Conservation (phyloP, 2,797 vertebrate species). For the Karalla daura region DNA sequence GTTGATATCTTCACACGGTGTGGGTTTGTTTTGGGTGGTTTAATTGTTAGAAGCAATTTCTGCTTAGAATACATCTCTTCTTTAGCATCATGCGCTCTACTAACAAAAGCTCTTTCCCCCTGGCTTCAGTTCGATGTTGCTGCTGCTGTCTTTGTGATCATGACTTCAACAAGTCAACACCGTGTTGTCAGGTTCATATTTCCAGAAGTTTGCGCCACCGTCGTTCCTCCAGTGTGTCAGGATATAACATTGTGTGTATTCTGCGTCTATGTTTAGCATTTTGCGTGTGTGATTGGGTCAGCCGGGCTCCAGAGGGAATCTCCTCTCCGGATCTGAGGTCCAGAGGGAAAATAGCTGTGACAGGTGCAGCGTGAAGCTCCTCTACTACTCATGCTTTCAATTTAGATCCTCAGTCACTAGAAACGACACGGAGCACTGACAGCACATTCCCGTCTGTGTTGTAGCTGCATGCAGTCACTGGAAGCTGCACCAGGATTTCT, state of each 20-base stretch:
- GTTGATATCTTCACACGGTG: slow-evolving; percentile 1
- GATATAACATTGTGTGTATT: slow-evolving; percentile 52
- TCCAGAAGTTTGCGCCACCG: slow-evolving; percentile 21
- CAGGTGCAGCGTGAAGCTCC: slow-evolving; percentile 76
- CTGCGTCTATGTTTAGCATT: slow-evolving; percentile 69
- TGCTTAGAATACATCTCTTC: background rate
- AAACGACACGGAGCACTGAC: slow-evolving; percentile 42
- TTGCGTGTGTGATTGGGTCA: slow-evolving; percentile 60
- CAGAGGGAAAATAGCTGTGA: slow-evolving; percentile 71
- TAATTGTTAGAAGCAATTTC: background rate
- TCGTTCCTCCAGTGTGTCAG: slow-evolving; percentile 27
- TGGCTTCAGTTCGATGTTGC: background rate
- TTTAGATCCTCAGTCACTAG: slow-evolving; percentile 77
- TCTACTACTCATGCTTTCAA: slow-evolving; percentile 74
- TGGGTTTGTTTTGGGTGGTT: slow-evolving; percentile 3
- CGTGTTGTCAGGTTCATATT: slow-evolving; percentile 28
- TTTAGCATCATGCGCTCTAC: slow-evolving; percentile 1
- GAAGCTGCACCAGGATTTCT: background rate
- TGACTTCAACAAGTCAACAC: slow-evolving; percentile 1
- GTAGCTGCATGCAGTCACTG: background rate
- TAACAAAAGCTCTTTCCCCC: background rate
- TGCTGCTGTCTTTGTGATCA: background rate
- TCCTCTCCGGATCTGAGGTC: slow-evolving; percentile 67
- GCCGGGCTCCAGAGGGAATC: slow-evolving; percentile 73
- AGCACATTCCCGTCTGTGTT: slow-evolving; percentile 29